A percentile compares a stretch with the other conserved stretches of the same genome.
phyloP scores from a whole-genome alignment of 37 sponge, comb jelly and placozoan genomes.

The Aplysina aerophoba region DNA sequence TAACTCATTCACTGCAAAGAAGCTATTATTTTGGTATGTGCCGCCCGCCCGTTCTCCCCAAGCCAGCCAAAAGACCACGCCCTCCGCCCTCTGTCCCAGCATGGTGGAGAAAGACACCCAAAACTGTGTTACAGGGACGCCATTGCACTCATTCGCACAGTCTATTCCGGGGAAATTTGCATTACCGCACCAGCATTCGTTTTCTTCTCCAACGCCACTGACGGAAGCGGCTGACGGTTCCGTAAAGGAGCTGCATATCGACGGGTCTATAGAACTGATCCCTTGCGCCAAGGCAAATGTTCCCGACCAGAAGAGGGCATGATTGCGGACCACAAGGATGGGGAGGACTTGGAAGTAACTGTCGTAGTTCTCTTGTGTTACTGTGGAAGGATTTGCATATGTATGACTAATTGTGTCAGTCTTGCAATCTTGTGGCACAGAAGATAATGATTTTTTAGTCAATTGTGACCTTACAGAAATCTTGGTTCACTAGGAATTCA shows the following conservation, averaged over 20 bases:
- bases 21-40: constrained; percentile 18
- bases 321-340: no score
- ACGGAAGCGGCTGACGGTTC: constrained; percentile 35
- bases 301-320: constrained; percentile 60
- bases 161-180: constrained; percentile 13
- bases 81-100: constrained; percentile 37
- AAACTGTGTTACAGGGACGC: constrained; percentile 17
- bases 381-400: no score
- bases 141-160: constrained; percentile 17
- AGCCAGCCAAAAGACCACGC: constrained; percentile 38
- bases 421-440: no score
- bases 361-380: constrained; percentile 12
- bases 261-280: background rate
- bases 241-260: constrained; percentile 33
- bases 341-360: constrained; percentile 31
- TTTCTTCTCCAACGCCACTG: background rate
- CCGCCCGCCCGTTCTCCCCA: constrained; percentile 38
- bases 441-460: no score
- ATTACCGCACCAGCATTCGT: constrained; percentile 34
- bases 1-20: constrained; percentile 34
- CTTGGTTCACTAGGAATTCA: no score
- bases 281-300: constrained; percentile 20
- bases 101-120: constrained; percentile 40
- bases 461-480: no score
- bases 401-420: no score